Base-by-base conservation (phyloP, 1,140 invertebrate species). In the Drosophila kanapiae region DNA sequence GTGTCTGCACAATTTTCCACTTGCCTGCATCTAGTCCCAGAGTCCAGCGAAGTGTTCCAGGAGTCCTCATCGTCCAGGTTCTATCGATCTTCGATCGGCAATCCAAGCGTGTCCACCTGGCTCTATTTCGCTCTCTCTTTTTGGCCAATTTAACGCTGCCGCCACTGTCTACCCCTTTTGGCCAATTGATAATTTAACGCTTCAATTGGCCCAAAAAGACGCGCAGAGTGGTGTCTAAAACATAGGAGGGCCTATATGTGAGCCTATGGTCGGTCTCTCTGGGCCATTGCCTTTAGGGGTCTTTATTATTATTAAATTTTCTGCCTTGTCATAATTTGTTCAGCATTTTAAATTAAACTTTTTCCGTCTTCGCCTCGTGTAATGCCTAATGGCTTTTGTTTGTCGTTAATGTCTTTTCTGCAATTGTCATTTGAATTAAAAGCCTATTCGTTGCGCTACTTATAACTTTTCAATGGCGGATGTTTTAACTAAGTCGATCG, bases 101-200 rank as follows among this genome's bases (percentile, higher is more conserved):
- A 61, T 65, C 81, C 65, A 88, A 88, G 85, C 85, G 85, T 88
- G 70, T 85, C 85, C 81, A 67, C 74, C 83, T 76, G 67, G 63
- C 42, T 49, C 38, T 45, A 40, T 18, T 9, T 48, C 27, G 13
- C 18, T 87, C 77, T 81, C 63, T 80, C n/a, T n/a, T n/a, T 81
- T 23, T 81, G 78, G 84, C 85, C 84, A 88, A 88, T 90, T 90
- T 90, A 90, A 90, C 71, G 83, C 83, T 80, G 69, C 53, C 63
- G 83, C 83, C 79, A 65, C 57, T 78, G 77, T 3, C 51, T 42
- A 59, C 63, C 82, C 49, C 56, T 79, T 79, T 64, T 88, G 85
- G 75, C 85, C 85, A 90, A 88, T 90, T 82, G 84, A 88, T 88
- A 90, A 88, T 88, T 88, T 88, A 90, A 88, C 84, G 84, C 84